Conservation (phyloP, 2,888 invertebrate genomes). For the Glaucopsyche alexis region DNA sequence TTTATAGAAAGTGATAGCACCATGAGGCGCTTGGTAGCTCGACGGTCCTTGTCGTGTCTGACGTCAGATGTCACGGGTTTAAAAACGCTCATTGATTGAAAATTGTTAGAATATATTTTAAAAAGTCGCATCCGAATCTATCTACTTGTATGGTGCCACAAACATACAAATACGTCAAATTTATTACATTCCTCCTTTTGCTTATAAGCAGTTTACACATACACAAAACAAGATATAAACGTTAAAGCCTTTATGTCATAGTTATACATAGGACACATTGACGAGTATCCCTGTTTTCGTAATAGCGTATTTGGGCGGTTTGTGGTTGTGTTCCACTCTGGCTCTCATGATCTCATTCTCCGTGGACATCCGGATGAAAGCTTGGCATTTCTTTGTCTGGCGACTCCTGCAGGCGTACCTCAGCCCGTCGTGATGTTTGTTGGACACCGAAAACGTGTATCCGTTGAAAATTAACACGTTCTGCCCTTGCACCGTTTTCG, state of each 20-base stretch:
- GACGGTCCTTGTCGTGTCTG: too few species aligned
- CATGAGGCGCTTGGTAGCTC: too few species aligned
- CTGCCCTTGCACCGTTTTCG: slow-evolving; percentile 38
- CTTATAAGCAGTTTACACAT: too few species aligned
- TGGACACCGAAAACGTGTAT: slow-evolving; percentile 47
- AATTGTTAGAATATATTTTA: too few species aligned
- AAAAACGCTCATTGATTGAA: too few species aligned
- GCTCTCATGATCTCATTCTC: slow-evolving; percentile 43
- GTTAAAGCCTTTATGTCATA: background rate
- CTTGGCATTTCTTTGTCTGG: slow-evolving; percentile 46
- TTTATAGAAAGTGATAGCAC: too few species aligned
- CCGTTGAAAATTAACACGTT: slow-evolving; percentile 44
- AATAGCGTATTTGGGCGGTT: slow-evolving; percentile 40
- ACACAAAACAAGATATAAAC: too few species aligned
- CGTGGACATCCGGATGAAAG: slow-evolving; percentile 46
- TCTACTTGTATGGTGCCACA: too few species aligned
- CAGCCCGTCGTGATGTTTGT: slow-evolving; percentile 38
- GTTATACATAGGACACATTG: slow-evolving; percentile 20
- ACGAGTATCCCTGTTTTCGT: slow-evolving; percentile 40
- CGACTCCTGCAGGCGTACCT: slow-evolving; percentile 46
- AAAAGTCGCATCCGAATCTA: too few species aligned
- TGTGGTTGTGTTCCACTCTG: slow-evolving; percentile 37
- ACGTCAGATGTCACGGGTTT: too few species aligned
- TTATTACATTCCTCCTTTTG: too few species aligned
- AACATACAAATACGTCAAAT: too few species aligned